These are phyloP conservation scores for Erebia ligea DNA, from an alignment of 2,888 invertebrate species.

Conservation along the genomic window DNA sequence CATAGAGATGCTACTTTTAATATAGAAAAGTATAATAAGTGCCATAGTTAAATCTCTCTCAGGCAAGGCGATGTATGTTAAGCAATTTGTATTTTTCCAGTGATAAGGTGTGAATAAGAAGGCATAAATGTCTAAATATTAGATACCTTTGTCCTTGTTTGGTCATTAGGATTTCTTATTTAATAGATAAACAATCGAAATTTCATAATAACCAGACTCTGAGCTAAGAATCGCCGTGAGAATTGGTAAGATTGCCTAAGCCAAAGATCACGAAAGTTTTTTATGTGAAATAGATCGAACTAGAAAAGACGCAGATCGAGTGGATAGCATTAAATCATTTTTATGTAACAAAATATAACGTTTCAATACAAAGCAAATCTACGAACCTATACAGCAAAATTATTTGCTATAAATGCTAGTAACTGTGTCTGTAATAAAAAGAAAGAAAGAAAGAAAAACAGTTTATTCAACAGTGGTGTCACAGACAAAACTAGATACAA, in stretches of 20 bases:
- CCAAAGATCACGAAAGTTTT: constrained; percentile 48
- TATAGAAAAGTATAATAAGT: background rate
- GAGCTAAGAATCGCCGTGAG: constrained; percentile 53
- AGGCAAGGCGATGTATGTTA: background rate
- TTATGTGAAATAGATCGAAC: constrained; percentile 17
- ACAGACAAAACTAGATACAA: too few species aligned
- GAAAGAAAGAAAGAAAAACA: too few species aligned
- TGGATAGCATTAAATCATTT: constrained; percentile 5
- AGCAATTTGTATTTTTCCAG: background rate
- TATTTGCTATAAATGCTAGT: background rate
- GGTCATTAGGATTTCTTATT: constrained; percentile 20
- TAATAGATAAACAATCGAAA: constrained; percentile 28
- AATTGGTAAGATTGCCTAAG: constrained; percentile 56
- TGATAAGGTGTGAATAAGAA: background rate
- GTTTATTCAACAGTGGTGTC: too few species aligned
- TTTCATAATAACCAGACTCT: constrained; percentile 35
- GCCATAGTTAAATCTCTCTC: background rate
- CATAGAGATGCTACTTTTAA: too few species aligned
- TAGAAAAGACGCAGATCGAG: background rate
- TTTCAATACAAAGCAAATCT: background rate
- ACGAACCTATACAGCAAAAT: background rate
- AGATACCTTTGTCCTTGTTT: constrained; percentile 5
- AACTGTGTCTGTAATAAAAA: too few species aligned
- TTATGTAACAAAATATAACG: constrained; percentile 2
- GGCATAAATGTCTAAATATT: background rate